Conservation (phyloP, 2,113 vertebrate species). For the Taxidea taxus region DNA sequence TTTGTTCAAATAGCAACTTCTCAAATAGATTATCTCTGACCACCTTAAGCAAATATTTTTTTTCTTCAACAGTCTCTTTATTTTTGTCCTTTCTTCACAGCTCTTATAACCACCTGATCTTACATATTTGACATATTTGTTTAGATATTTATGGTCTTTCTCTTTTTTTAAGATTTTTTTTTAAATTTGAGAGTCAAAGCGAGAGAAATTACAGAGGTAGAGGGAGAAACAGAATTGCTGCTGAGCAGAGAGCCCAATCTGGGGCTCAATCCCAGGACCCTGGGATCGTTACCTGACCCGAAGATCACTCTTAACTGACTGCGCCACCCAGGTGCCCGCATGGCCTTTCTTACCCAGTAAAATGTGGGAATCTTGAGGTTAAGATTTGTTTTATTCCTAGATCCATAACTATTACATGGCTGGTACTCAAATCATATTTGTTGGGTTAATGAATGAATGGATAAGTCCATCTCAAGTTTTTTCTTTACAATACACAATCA, state of each 20-base stretch:
- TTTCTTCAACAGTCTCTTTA: neutral
- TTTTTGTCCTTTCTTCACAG: neutral
- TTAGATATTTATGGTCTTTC: neutral
- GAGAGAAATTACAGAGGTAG: no score
- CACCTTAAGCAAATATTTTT: neutral
- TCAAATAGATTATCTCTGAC: neutral
- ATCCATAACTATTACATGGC: neutral
- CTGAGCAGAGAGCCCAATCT: no score
- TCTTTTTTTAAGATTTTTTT: neutral
- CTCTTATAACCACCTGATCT: neutral
- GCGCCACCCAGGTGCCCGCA: no score
- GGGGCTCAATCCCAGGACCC: no score
- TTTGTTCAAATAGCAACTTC: neutral
- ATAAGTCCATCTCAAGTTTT: neutral
- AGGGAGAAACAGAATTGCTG: no score
- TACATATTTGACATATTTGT: neutral
- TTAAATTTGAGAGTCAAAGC: no score
- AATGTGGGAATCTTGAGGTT: neutral
- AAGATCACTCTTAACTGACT: no score
- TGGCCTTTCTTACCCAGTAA: neutral
- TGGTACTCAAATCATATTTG: neutral
- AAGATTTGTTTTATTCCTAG: neutral
- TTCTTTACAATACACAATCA: neutral
- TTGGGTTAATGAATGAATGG: neutral
- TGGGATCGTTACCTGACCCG: no score